phyloP scores from a whole-genome alignment of 2,113 vertebrate species.

The Ciconia stormi region DNA sequence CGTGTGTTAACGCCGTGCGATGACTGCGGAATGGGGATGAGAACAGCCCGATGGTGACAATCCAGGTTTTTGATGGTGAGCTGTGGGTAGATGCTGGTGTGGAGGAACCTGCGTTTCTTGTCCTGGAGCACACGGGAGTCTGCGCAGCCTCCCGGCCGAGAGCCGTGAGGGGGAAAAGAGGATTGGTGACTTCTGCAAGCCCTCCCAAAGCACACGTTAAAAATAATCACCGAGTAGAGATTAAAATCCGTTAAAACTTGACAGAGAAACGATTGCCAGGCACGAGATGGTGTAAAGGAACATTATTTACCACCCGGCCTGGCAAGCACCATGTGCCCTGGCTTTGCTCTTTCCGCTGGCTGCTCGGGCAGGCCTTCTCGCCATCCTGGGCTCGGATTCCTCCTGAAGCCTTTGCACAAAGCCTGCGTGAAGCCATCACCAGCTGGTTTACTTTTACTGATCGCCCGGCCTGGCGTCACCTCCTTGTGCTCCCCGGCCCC shows the following conservation, averaged over 20 bases:
- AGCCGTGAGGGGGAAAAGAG: rapidly evolving
- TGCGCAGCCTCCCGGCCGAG: rapidly evolving
- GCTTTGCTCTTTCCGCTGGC: neutral
- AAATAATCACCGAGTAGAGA: neutral
- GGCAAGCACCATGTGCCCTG: rapidly evolving
- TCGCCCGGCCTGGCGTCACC: neutral
- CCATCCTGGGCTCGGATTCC: neutral
- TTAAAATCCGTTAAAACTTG: neutral
- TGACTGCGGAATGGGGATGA: rapidly evolving
- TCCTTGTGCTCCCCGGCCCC: neutral
- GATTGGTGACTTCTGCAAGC: neutral
- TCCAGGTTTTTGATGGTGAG: rapidly evolving
- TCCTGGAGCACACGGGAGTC: neutral
- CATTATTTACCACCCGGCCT: rapidly evolving
- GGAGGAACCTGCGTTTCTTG: rapidly evolving
- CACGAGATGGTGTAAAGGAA: neutral
- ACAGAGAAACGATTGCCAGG: neutral
- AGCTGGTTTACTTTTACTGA: neutral
- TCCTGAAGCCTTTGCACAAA: neutral
- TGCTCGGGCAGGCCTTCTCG: neutral
- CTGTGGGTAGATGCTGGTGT: rapidly evolving
- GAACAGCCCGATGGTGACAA: rapidly evolving
- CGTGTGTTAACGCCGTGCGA: rapidly evolving
- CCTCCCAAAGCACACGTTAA: neutral
- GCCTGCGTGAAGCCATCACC: neutral